Evolutionary conservation across 2,797 vertebrate species (phyloP).

Genomic region (Pseudocheirus occidentalis): DNA sequence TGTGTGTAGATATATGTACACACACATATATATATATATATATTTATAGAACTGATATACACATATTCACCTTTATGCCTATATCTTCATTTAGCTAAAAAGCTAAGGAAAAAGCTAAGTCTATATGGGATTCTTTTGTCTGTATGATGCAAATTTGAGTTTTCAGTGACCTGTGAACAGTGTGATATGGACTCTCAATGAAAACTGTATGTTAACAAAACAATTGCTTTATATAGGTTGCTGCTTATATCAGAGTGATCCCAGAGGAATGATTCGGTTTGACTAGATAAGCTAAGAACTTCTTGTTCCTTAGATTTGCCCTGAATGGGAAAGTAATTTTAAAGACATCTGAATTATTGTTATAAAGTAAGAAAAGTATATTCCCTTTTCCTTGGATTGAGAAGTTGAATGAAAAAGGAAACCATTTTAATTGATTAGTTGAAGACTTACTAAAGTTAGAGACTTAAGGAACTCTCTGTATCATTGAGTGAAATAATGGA

Average conservation of each 20-base stretch:
- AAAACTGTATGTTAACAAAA: not conserved
- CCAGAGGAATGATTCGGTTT: not conserved
- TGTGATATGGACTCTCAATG: not conserved
- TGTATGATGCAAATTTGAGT: not conserved
- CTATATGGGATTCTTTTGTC: not conserved
- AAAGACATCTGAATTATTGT: slow-evolving; percentile 18
- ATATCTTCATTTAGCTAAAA: not conserved
- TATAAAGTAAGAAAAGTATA: slow-evolving; percentile 35
- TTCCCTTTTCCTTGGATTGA: slow-evolving; percentile 30
- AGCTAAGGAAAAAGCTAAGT: not conserved
- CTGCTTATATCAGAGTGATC: not conserved
- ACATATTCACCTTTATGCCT: not conserved
- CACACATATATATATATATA: too few relatives aligned
- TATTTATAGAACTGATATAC: not conserved
- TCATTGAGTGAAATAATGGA: not conserved
- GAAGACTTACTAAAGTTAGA: not conserved
- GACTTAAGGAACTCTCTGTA: not conserved
- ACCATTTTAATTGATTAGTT: slow-evolving; percentile 11
- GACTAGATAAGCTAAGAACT: not conserved
- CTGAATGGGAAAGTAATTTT: not conserved
- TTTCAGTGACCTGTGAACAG: not conserved
- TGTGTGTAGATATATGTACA: too few relatives aligned
- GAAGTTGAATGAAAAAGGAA: slow-evolving; percentile 27
- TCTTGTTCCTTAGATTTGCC: not conserved
- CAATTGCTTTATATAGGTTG: not conserved